Percentiles rank a stretch among this genome's conserved stretches.
phyloP scores from a whole-genome alignment of 1,140 invertebrate genomes.

The Latrodectus geometricus region DNA sequence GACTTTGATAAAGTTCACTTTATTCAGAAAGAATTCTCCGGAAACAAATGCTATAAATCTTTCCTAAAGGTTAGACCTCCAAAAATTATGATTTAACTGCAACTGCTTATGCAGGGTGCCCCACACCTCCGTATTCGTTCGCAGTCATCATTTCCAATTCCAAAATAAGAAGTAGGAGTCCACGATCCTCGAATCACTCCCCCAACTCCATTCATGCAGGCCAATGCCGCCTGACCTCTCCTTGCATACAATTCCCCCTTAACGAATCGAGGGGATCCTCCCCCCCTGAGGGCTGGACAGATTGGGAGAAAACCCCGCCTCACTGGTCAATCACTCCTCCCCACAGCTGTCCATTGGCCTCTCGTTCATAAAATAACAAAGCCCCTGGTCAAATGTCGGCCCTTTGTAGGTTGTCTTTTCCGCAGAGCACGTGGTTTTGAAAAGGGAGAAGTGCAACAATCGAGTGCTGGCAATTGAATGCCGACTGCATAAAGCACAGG shows the following conservation, averaged over 20 bases:
- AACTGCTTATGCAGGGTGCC: neutral
- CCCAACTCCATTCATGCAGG: conserved; percentile 15
- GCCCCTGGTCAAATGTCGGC: conserved; percentile 11
- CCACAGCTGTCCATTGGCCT: conserved; percentile 36
- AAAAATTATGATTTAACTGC: neutral
- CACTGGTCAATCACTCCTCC: conserved; percentile 39
- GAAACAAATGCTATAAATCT: too few species aligned
- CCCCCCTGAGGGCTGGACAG: conserved; percentile 39
- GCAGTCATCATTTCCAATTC: conserved; percentile 4
- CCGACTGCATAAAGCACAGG: too few species aligned
- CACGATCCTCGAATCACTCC: conserved; percentile 5
- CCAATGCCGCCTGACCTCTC: conserved; percentile 38
- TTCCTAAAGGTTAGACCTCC: too few species aligned
- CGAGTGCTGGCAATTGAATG: too few species aligned
- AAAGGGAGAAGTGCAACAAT: neutral
- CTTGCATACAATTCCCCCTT: neutral
- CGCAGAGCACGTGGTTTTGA: conserved; percentile 18
- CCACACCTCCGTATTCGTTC: neutral
- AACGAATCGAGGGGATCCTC: conserved; percentile 5
- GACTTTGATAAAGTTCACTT: too few species aligned
- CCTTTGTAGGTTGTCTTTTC: conserved; percentile 35
- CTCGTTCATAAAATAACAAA: conserved; percentile 41
- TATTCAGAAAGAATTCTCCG: too few species aligned
- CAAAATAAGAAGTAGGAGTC: neutral
- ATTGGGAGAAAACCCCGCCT: conserved; percentile 22